These are phyloP conservation scores for Endomychus coccineus DNA, from an alignment of 2,888 invertebrate genomes.

Conservation along the genomic window DNA sequence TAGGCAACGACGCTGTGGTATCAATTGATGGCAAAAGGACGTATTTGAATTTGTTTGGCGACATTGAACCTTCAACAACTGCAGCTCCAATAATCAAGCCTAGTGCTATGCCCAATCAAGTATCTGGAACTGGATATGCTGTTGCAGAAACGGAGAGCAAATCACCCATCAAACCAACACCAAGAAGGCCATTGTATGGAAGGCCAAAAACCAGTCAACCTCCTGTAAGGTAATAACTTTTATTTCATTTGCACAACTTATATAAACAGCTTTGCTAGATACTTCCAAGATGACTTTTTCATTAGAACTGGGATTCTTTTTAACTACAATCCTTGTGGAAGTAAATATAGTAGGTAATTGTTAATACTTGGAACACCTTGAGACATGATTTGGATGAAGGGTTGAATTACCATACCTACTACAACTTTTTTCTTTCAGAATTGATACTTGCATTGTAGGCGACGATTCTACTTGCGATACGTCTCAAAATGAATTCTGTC, in stretches of 20 bases:
- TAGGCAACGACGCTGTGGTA: conserved; percentile 78
- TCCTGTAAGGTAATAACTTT: conserved; percentile 51
- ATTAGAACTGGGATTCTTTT: too few relatives aligned
- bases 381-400: too few relatives aligned
- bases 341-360: too few relatives aligned
- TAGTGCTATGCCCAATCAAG: conserved; percentile 36
- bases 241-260: too few relatives aligned
- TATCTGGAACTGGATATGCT: conserved; percentile 59
- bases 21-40: conserved; percentile 88
- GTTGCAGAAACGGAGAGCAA: conserved; percentile 52
- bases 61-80: conserved; percentile 38
- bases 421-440: conserved; percentile 49
- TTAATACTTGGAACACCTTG: too few relatives aligned
- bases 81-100: conserved; percentile 32
- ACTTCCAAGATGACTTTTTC: too few relatives aligned
- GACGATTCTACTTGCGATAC: conserved; percentile 86
- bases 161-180: conserved; percentile 39
- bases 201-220: conserved; percentile 52
- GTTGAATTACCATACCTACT: too few relatives aligned
- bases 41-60: conserved; percentile 77
- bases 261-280: too few relatives aligned
- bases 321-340: too few relatives aligned
- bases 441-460: conserved; percentile 90
- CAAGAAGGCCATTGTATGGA: conserved; percentile 50
- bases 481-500: conserved; percentile 80